Evolutionary conservation across 1,140 invertebrate species (phyloP), one percentile per base, ranked within the genome.

Genomic region (Heliconius nattereri): DNA sequence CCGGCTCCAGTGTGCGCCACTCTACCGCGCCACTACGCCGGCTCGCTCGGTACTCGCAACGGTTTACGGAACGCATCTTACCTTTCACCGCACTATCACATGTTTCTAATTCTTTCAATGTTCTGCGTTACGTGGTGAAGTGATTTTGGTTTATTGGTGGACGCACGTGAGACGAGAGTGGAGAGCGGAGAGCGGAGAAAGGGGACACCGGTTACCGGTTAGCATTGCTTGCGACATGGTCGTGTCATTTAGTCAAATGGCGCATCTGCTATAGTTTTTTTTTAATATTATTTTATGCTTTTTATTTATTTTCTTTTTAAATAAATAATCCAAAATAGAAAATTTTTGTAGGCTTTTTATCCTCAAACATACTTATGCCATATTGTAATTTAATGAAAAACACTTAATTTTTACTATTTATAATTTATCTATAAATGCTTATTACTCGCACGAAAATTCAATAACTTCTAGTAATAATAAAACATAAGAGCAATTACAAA

Each of bases 121-220:
- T 88, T 86, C 78, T 86, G 86, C 85, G 84, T 89, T 85, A 86
- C 88, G 86, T 89, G 89, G 91, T 92, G 88, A 92, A 92, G 92
- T 94, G 91, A 88, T 92, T 89, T 91, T 91, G 89, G 92, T 93
- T 90, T 86, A 89, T 88, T 90, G 92, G 92, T 93, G 90, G 87
- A 85, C 87, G 85, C 85, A 91, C 87, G 85, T 85, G 90, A 66
- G 3, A 5, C 29, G 29, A 3, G 32, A 35, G 86, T 89, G 87
- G 83, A 87, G 76, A 87, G 75, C 84, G 84, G 82, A 86, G 76
- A 29, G 86, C 88, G 87, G 83, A 87, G 76, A 87, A 78, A 74
- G 77, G 70, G 40, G 45, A 71, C 80, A 52, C 76, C 54, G 76
- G 71, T 73, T 52, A 86, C 81, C 85, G 85, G 84, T 86, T 88